Evolutionary conservation across 2,797 vertebrate species (phyloP), one percentile per base, ranked within the genome.

Genomic region (Tauraco hartlaubi): DNA sequence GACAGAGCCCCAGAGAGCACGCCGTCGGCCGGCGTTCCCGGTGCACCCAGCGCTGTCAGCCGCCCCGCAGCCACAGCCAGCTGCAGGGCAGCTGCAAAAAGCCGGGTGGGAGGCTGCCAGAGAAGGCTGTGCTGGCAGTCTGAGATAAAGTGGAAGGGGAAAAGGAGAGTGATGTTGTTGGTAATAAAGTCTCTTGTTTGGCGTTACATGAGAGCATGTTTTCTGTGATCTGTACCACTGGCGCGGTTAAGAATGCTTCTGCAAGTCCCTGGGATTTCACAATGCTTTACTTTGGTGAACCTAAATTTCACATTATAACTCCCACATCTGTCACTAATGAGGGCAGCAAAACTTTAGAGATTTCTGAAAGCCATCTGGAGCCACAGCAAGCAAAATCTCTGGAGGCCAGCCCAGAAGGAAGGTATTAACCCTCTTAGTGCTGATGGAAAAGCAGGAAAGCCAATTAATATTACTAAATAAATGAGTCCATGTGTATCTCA

Each of bases 331-430:
- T 90, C 88, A 84, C 75, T 84, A 82, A 92, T 83, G 92, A 96
- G 44, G 46, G 39, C 78, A 91, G 59, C 52, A 94, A 95, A 96
- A 95, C 81, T 92, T 92, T 17, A 44, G 94, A 96, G 90, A 94
- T 82, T 95, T 97, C 71, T 93, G 82, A 89, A 74, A 77, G 82
- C 78, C 93, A 94, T 86, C 78, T 97, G 97, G 83, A 95, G 77
- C 43, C 72, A 72, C 58, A 88, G 72, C 85, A 88, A 87, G 56
- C 61, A 89, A 37, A 48, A 52, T 83, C 95, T 94, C 92, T 77
- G 69, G 75, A 88, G 96, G 66, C 43, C 59, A 96, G 80, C 41
- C 62, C 66, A 33, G 54, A 35, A 92, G 74, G 59, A 90, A 91
- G 58, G 43, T 33, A 81, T 96, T 96, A 96, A 96, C 92, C 52